Base-by-base conservation (phyloP, 2,113 vertebrate species). In the Leucosticte australis region DNA sequence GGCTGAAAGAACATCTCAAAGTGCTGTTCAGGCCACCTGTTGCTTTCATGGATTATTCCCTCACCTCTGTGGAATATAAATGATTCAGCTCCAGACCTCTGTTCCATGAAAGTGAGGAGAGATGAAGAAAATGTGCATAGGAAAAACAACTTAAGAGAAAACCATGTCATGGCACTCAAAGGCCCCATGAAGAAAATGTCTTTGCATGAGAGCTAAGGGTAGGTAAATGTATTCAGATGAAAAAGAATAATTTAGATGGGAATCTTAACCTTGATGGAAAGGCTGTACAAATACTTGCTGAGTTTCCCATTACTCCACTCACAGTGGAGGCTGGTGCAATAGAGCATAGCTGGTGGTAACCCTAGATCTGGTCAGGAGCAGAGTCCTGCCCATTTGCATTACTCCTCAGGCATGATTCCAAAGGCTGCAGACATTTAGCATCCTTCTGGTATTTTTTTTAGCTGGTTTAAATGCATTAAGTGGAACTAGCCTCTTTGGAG, bases 1-100 rank as follows among this genome's bases (percentile, higher is more conserved):
- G 75, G 31, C 87, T 50, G 76, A 88, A 97, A 95, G 80, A 79
- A 74, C 74, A 46, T 90, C n/a, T 87, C 75, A 76, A 90, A 93
- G 70, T 47, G 74, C 78, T 74, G 22, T 50, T 83, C 76, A 79
- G 70, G 42, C 39, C 81, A 56, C 80, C 67, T 80, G 65, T 81
- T 95, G 67, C 67, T 92, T 76, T 94, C 60, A 59, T 53, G 42
- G 64, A 35, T 78, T 47, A 80, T 94, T 95, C 86, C 70, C 63
- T 83, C 59, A 94, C 53, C 46, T 87, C 65, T 82, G 67, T 6
- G 33, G 76, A 76, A 80, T 63, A 59, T 15, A 47, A 82, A 70
- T 60, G 23, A 62, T 75, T 87, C 39, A 47, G 11, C 37, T 76
- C 11, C 44, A 88, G 76, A 85, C 55, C 64, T 84, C 46, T 65